Base-by-base conservation (phyloP, 2,797 vertebrate genomes). In the Pipistrellus nathusii region DNA sequence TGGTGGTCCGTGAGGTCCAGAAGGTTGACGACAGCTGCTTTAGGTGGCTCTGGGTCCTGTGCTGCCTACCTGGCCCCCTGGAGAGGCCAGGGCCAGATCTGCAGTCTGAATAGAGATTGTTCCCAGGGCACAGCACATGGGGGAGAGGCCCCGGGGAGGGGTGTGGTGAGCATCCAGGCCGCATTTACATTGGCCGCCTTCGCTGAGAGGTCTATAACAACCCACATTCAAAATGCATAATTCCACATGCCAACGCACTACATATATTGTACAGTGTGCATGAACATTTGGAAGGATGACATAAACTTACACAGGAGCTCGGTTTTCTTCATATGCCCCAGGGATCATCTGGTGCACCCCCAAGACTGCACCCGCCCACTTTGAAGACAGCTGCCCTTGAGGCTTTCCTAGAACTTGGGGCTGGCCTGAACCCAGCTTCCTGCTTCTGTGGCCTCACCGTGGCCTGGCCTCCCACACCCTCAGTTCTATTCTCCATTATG, bases 231-330 rank as follows among this genome's bases (percentile, higher is more conserved):
- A 9, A 5, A 77, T 44, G 4, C 6, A 35, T 30, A 4, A 8
- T 15, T 4, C 38, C 8, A 4, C 72, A 1, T 3, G 11, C 3
- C 6, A 0, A 2, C 25, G 6, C 2, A 5, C 73, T 46, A 6
- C 3, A 2, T 41, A 12, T 14, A 0, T 14, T 48, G 55, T 0
- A 53, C 64, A 71, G 68, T 5, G 8, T 27, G 14, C 62, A 30
- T 46, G 38, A 8, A 27, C 32, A 30, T 59, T 72, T n/a, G 23
- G 32, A 51, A 87, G 35, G 53, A 21, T 62, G 32, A 68, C 55
- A 7, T 57, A 13, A 20, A 9, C 66, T 69, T 12, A 76, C 30
- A 53, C 11, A 18, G 46, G 38, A 55, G 64, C 12, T 38, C 25
- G 35, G 0, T 51, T 78, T 69, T 51, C 77, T 57, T 51, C 10